Percentiles rank a stretch among this genome's conserved stretches.
These are phyloP conservation scores for Brachionichthys hirsutus DNA, from an alignment of 2,113 vertebrate species.

Conservation along the genomic window DNA sequence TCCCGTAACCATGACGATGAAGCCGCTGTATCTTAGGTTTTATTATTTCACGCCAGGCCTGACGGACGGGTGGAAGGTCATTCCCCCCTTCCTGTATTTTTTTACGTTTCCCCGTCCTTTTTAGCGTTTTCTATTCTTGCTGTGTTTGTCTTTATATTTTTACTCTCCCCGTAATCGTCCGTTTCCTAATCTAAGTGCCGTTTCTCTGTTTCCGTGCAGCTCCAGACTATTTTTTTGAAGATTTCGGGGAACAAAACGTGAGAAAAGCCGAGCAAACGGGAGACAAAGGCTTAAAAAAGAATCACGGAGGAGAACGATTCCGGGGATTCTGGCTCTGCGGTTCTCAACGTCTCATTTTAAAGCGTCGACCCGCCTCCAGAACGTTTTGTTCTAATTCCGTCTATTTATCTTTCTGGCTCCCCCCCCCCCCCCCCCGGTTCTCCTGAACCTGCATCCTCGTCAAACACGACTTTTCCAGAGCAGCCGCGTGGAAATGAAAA, in stretches of 20 bases:
- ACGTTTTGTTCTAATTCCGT: slow-evolving; percentile 58
- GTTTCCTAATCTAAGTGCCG: too few species aligned
- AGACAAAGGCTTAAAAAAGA: slow-evolving; percentile 30
- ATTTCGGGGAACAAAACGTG: neutral
- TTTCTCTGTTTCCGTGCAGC: too few species aligned
- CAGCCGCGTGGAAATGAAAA: slow-evolving; percentile 69
- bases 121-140: too few species aligned
- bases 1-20: too few species aligned
- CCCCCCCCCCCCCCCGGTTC: too few species aligned
- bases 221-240: too few species aligned
- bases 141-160: too few species aligned
- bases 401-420: slow-evolving; percentile 69
- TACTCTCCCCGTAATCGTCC: too few species aligned
- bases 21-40: neutral
- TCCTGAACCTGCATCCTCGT: slow-evolving; percentile 55
- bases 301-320: slow-evolving; percentile 30
- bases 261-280: slow-evolving; percentile 17
- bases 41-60: too few species aligned
- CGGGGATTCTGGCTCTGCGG: slow-evolving; percentile 35
- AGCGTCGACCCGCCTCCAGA: slow-evolving; percentile 46
- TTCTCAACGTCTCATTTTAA: slow-evolving; percentile 51
- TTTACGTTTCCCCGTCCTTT: too few species aligned
- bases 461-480: slow-evolving; percentile 59
- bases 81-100: too few species aligned
- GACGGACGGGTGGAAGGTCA: too few species aligned